A percentile compares a stretch with the other conserved stretches of the same genome.
phyloP scores from a whole-genome alignment of 2,888 invertebrate species.

The Dioctria rufipes region DNA sequence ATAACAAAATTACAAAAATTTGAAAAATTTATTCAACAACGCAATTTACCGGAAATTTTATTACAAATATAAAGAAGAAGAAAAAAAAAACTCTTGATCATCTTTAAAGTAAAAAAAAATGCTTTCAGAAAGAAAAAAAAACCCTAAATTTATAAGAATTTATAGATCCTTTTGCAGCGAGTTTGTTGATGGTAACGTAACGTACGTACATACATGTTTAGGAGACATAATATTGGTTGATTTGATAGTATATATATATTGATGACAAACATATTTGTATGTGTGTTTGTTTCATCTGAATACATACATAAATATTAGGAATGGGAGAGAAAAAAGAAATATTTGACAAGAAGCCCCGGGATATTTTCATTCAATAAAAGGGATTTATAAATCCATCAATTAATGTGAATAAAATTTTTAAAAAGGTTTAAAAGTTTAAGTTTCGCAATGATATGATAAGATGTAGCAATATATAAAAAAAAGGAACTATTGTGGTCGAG shows the following conservation, averaged over 20 bases:
- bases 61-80: too few species aligned
- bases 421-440: slow-evolving; percentile 28
- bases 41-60: too few species aligned
- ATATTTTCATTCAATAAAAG: slow-evolving; percentile 22
- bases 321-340: slow-evolving; percentile 18
- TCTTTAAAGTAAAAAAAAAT: too few species aligned
- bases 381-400: neutral
- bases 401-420: slow-evolving; percentile 22
- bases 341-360: slow-evolving; percentile 11
- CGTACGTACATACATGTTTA: too few species aligned
- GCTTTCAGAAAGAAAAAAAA: too few species aligned
- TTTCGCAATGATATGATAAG: neutral
- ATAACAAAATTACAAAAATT: too few species aligned
- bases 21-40: too few species aligned
- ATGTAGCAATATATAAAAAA: neutral
- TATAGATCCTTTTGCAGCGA: slow-evolving; percentile 23
- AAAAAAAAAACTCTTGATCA: too few species aligned
- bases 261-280: too few species aligned
- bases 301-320: neutral
- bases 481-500: neutral
- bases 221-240: too few species aligned
- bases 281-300: slow-evolving; percentile 16
- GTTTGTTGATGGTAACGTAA: neutral
- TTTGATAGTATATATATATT: too few species aligned
- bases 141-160: slow-evolving; percentile 5